phyloP scores from a whole-genome alignment of 2,113 vertebrate species.

The Carollia perspicillata region DNA sequence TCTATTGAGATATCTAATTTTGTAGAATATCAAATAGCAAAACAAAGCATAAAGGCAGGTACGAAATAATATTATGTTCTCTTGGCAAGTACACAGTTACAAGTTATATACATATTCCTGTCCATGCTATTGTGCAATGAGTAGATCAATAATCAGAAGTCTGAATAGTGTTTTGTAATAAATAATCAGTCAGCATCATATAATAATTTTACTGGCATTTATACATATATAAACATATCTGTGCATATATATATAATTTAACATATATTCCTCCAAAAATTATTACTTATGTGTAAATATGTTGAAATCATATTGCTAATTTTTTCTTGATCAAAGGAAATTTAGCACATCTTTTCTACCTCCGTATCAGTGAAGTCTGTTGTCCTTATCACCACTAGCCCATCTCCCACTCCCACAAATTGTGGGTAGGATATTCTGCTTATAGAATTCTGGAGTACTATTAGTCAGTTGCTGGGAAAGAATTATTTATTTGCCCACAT shows the following conservation, averaged over 20 bases:
- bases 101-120: not conserved
- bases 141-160: not conserved
- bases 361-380: too few species aligned
- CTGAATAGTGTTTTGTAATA: not conserved
- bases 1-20: not conserved
- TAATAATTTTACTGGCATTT: not conserved
- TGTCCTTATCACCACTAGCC: too few species aligned
- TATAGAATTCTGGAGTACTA: too few species aligned
- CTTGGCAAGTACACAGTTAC: not conserved
- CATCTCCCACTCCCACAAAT: too few species aligned
- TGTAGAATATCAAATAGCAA: not conserved
- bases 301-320: not conserved
- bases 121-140: not conserved
- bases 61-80: not conserved
- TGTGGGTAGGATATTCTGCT: too few species aligned
- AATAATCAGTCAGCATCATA: not conserved
- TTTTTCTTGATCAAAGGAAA: constrained; percentile 5
- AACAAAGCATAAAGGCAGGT: not conserved
- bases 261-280: not conserved
- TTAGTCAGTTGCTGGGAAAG: not conserved
- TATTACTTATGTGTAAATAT: not conserved
- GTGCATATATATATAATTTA: not conserved
- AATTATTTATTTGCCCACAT: not conserved
- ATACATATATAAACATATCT: not conserved
- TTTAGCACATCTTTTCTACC: too few species aligned